phyloP scores from a whole-genome alignment of 2,888 invertebrate species.

The Plagiodera versicolora region DNA sequence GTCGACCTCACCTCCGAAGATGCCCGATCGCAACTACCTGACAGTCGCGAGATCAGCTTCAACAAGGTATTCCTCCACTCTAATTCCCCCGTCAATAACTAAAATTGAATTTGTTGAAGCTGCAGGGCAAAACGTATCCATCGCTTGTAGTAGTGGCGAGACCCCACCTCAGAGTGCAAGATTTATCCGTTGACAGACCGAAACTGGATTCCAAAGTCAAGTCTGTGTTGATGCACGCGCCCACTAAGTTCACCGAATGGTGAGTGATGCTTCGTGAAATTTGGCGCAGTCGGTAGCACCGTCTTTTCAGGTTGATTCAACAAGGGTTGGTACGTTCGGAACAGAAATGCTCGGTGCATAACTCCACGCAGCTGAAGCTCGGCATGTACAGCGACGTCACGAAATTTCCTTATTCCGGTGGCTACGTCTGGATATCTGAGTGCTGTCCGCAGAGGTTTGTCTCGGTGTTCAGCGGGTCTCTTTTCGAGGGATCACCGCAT shows the following conservation, averaged over 20 bases:
- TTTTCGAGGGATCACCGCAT: constrained; percentile 85
- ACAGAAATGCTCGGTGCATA: constrained; percentile 74
- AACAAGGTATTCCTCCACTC: constrained; percentile 61
- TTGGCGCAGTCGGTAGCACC: too few species aligned
- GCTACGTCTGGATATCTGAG: constrained; percentile 89
- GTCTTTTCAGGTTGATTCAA: constrained; percentile 74
- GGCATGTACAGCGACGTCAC: constrained; percentile 85
- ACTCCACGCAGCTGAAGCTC: constrained; percentile 71
- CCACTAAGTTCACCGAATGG: constrained; percentile 89
- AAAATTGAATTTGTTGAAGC: constrained; percentile 23
- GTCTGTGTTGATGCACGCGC: constrained; percentile 76
- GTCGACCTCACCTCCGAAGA: constrained; percentile 68
- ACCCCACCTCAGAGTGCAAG: constrained; percentile 74
- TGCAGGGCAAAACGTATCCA: constrained; percentile 82
- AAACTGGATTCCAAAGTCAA: constrained; percentile 79
- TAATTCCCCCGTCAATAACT: background rate
- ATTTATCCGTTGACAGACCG: constrained; percentile 63
- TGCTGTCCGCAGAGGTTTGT: constrained; percentile 85
- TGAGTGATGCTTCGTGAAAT: too few species aligned
- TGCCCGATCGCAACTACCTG: constrained; percentile 59
- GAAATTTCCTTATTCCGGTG: constrained; percentile 85
- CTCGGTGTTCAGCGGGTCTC: constrained; percentile 83
- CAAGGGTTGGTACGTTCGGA: constrained; percentile 80
- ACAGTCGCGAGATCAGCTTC: constrained; percentile 74
- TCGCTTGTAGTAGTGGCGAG: constrained; percentile 83